phyloP scores from a whole-genome alignment of 2,113 vertebrate genomes.

The Ailurus styani region DNA sequence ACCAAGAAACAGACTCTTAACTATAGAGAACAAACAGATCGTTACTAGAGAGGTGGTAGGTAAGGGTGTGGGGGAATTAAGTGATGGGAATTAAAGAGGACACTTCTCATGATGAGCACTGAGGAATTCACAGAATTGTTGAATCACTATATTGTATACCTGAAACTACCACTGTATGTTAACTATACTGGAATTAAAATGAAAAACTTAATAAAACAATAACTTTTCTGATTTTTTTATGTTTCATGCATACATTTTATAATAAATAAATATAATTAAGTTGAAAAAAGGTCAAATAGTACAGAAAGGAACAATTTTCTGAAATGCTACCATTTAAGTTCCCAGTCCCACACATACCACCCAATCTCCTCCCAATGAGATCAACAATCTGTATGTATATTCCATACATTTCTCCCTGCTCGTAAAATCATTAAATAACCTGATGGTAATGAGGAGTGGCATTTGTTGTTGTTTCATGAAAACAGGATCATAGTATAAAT shows the following conservation, averaged over 20 bases:
- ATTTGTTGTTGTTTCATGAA: neutral
- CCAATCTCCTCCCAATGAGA: neutral
- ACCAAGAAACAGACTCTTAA: neutral
- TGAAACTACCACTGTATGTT: neutral
- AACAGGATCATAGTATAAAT: neutral
- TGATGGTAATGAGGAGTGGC: neutral
- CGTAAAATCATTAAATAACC: neutral
- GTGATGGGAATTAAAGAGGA: neutral
- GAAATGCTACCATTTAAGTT: neutral
- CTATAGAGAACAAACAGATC: neutral
- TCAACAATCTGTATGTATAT: neutral
- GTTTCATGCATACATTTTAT: neutral
- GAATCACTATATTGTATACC: neutral
- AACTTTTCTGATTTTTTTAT: neutral
- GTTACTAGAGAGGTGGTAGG: neutral
- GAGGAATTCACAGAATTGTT: neutral
- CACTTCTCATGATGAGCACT: neutral
- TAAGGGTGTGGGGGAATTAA: neutral
- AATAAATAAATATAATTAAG: neutral
- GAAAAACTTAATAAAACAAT: neutral
- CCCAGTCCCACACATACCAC: neutral
- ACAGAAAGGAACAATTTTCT: neutral
- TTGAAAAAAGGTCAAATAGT: neutral
- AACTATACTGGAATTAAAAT: neutral
- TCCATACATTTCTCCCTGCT: neutral